A percentile compares a stretch with the other conserved stretches of the same genome.
phyloP scores from a whole-genome alignment of 2,113 vertebrate species.

The Sceloporus tristichus region DNA sequence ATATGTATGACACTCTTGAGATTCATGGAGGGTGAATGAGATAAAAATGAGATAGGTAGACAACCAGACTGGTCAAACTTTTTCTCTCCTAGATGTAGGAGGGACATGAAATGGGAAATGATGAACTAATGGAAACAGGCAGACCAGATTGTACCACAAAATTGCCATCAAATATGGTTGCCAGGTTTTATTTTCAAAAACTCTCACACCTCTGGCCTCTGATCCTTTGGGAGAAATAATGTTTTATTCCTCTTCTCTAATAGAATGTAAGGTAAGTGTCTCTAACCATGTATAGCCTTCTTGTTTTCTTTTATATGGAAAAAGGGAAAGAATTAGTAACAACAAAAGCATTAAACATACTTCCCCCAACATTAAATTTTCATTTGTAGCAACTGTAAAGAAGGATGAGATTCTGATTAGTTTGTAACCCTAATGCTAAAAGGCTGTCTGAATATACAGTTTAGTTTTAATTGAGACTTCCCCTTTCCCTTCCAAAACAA shows the following conservation, averaged over 20 bases:
- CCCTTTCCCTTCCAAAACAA: conserved; percentile 5
- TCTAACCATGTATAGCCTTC: not conserved
- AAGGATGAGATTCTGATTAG: not conserved
- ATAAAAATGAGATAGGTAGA: not conserved
- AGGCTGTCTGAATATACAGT: not conserved
- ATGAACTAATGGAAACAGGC: not conserved
- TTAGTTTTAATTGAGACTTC: not conserved
- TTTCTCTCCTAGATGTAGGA: not conserved
- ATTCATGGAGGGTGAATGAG: not conserved
- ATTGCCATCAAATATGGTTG: not conserved
- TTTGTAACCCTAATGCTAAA: not conserved
- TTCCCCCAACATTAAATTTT: not conserved
- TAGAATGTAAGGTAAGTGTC: not conserved
- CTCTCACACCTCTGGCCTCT: not conserved
- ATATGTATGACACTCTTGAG: not conserved
- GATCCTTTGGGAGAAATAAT: not conserved
- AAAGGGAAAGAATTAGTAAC: not conserved
- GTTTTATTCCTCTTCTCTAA: not conserved
- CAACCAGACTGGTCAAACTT: not conserved
- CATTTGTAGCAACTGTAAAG: not conserved
- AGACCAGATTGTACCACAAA: no score
- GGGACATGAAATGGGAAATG: not conserved
- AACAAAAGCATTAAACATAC: not conserved
- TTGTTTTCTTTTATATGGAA: not conserved
- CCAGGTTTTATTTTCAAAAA: not conserved